phyloP scores from a whole-genome alignment of 2,797 vertebrate genomes.

The Thalassophryne amazonica region DNA sequence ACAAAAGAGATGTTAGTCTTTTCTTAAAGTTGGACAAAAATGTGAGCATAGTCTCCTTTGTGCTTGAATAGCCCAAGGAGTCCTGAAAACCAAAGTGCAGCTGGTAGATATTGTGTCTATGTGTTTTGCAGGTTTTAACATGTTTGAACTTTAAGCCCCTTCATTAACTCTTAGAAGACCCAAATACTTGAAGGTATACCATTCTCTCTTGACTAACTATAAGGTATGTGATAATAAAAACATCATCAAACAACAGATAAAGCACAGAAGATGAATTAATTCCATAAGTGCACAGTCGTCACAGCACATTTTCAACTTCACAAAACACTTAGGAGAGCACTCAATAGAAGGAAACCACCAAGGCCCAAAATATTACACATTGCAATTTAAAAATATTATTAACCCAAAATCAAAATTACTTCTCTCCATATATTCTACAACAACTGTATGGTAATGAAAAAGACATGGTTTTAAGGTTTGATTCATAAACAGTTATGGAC shows the following conservation, averaged over 20 bases:
- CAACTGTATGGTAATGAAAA: too few relatives aligned
- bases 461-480: too few relatives aligned
- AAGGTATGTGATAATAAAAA: slow-evolving; percentile 32
- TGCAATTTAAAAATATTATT: too few relatives aligned
- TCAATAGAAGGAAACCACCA: too few relatives aligned
- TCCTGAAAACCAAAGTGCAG: slow-evolving; percentile 45
- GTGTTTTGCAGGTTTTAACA: slow-evolving; percentile 29
- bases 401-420: too few relatives aligned
- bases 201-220: slow-evolving; percentile 26
- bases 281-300: slow-evolving; percentile 28
- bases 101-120: slow-evolving; percentile 30
- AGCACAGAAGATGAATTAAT: slow-evolving; percentile 26
- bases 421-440: too few relatives aligned
- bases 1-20: background rate
- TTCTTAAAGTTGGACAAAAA: background rate
- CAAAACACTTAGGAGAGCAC: too few relatives aligned
- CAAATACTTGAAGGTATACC: slow-evolving; percentile 25
- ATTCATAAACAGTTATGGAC: too few relatives aligned
- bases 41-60: background rate
- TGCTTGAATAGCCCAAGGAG: slow-evolving; percentile 6
- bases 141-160: slow-evolving; percentile 25
- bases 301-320: too few relatives aligned
- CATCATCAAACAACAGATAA: slow-evolving; percentile 1
- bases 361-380: too few relatives aligned
- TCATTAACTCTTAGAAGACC: slow-evolving; percentile 27